These are phyloP conservation scores for Eulemur rufifrons DNA, from an alignment of 2,113 vertebrate genomes.

Conservation along the genomic window DNA sequence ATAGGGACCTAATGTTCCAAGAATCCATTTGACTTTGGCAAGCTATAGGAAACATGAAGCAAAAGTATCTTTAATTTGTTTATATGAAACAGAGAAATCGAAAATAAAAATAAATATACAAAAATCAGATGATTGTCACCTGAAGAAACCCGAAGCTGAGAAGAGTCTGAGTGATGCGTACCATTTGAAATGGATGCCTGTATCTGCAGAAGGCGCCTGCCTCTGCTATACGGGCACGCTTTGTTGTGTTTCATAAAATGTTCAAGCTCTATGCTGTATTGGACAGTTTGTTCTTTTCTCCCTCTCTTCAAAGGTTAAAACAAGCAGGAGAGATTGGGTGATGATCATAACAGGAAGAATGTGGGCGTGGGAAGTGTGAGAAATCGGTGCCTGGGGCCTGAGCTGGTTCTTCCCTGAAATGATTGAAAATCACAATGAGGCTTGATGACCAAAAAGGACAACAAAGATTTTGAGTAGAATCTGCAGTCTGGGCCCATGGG, in stretches of 20 bases:
- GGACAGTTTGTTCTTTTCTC: neutral
- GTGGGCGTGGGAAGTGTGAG: neutral
- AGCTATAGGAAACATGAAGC: neutral
- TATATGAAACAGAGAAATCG: neutral
- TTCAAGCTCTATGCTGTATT: neutral
- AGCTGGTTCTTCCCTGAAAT: neutral
- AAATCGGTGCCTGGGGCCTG: neutral
- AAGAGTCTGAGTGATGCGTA: neutral
- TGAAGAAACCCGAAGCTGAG: neutral
- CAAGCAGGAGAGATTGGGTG: neutral
- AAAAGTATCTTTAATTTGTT: neutral
- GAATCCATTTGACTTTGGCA: neutral
- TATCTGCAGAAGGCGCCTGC: neutral
- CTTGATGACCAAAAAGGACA: neutral
- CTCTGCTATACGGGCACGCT: neutral
- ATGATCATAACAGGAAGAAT: slow-evolving; percentile 37
- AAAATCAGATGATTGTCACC: neutral
- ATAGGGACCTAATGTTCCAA: neutral
- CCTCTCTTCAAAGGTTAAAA: neutral
- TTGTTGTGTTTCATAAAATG: neutral
- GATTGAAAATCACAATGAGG: neutral
- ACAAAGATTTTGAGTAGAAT: slow-evolving; percentile 5
- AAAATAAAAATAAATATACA: neutral
- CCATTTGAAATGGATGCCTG: neutral
- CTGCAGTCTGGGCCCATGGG: neutral